Percentiles rank a stretch among this genome's conserved stretches.
phyloP scores from a whole-genome alignment of 2,888 invertebrate species.

The Archips crataeganus region DNA sequence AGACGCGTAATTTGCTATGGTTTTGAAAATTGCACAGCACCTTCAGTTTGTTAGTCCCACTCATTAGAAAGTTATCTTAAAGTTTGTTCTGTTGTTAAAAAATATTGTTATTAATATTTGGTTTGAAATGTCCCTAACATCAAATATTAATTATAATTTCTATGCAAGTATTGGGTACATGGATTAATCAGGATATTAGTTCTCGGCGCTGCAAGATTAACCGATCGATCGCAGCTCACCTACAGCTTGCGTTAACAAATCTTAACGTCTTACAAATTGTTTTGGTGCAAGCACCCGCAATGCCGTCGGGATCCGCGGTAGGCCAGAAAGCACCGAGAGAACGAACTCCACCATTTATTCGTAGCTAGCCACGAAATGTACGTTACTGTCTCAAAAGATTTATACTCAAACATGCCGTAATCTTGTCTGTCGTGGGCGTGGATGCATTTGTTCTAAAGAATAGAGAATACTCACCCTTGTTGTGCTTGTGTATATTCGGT shows the following conservation, averaged over 20 bases:
- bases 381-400: conserved; percentile 79
- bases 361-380: conserved; percentile 75
- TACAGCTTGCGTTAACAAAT: conserved; percentile 25
- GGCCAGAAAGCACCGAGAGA: conserved; percentile 62
- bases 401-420: conserved; percentile 79
- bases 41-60: too few species aligned
- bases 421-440: conserved; percentile 79
- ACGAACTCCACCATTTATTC: conserved; percentile 71
- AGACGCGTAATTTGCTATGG: too few species aligned
- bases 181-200: neutral
- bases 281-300: conserved; percentile 53
- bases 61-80: too few species aligned
- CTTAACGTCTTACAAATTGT: conserved; percentile 52
- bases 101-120: neutral
- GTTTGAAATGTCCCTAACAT: neutral
- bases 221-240: neutral
- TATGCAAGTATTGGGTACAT: too few species aligned
- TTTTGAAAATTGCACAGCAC: too few species aligned
- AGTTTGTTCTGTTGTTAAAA: neutral
- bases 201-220: neutral
- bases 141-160: neutral
- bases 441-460: conserved; percentile 74
- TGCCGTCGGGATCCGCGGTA: conserved; percentile 57
- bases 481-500: conserved; percentile 71
- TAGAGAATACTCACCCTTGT: conserved; percentile 61